Conservation (phyloP, 2,113 vertebrate species). For the Alethe castanea region DNA sequence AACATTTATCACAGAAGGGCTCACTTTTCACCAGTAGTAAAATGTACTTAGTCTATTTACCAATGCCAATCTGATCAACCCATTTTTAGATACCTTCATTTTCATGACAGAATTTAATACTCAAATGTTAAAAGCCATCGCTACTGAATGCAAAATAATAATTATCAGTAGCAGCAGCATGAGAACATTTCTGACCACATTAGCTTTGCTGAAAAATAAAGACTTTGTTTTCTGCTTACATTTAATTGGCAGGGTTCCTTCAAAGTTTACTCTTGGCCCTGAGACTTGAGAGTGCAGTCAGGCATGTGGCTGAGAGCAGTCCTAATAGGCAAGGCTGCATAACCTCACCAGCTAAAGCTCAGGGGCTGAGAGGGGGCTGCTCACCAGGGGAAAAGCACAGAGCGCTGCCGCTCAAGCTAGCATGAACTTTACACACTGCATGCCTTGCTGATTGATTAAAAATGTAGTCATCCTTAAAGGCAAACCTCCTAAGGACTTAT, state of each 20-base stretch:
- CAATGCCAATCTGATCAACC: background rate
- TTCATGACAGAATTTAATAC: background rate
- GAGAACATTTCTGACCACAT: background rate
- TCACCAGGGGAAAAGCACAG: constrained; percentile 37
- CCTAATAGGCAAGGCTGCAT: constrained; percentile 40
- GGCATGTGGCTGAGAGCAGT: constrained; percentile 45
- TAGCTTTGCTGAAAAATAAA: background rate
- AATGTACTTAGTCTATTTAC: background rate
- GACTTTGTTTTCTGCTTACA: constrained; percentile 20
- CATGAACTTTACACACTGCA: constrained; percentile 61
- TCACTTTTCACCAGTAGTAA: background rate
- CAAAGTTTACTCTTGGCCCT: constrained; percentile 55
- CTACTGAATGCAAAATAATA: background rate
- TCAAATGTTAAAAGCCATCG: background rate
- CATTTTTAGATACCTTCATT: background rate
- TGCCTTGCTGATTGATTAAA: constrained; percentile 71
- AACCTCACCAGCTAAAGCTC: constrained; percentile 55
- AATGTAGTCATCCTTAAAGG: constrained; percentile 71
- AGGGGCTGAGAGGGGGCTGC: constrained; percentile 17
- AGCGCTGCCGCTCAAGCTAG: constrained; percentile 38
- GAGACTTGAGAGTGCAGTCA: constrained; percentile 60
- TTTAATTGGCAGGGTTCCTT: constrained; percentile 55
- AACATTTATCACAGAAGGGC: background rate
- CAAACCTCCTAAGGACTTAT: constrained; percentile 47
- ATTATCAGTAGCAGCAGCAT: background rate